Evolutionary conservation across 2,797 vertebrate species (phyloP).

Genomic region (Protonibea diacanthus): DNA sequence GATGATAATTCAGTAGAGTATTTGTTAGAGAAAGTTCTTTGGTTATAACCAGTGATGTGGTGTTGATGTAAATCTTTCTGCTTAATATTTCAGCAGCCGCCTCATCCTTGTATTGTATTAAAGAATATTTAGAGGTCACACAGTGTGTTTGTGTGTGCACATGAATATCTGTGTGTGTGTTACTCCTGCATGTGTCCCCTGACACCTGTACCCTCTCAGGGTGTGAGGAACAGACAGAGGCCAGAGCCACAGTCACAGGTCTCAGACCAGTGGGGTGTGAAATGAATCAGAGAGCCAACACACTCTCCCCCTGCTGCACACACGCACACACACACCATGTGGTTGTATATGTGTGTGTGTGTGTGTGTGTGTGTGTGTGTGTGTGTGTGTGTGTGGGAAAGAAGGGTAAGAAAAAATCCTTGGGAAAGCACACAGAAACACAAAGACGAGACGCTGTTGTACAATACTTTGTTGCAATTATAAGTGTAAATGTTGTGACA

Average conservation of each 20-base stretch:
- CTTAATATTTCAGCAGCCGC: constrained; percentile 72
- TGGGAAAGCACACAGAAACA: constrained; percentile 34
- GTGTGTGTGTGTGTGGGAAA: constrained; percentile 6
- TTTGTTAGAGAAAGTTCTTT: constrained; percentile 15
- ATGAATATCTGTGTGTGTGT: constrained; percentile 36
- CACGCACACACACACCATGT: constrained; percentile 39
- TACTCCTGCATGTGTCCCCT: constrained; percentile 69
- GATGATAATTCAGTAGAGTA: constrained; percentile 2
- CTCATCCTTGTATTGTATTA: constrained; percentile 54
- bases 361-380: constrained; percentile 1
- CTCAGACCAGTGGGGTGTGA: constrained; percentile 85
- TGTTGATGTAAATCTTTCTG: constrained; percentile 60
- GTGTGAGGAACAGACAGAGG: constrained; percentile 79
- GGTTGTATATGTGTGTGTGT: constrained; percentile 11
- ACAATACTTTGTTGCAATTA: constrained; percentile 29
- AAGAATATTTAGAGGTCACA: constrained; percentile 73
- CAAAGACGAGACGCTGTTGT: constrained; percentile 17
- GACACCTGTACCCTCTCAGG: constrained; percentile 79
- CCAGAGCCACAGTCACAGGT: constrained; percentile 80
- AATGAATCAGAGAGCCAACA: constrained; percentile 80
- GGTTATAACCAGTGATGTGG: constrained; percentile 17
- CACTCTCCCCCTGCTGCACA: constrained; percentile 53
- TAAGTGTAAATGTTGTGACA: not conserved
- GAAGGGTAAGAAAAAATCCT: constrained; percentile 13
- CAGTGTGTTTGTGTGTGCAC: constrained; percentile 25